These are phyloP conservation scores for Euborellia annulipes DNA, from an alignment of 1,140 invertebrate species.

Conservation along the genomic window DNA sequence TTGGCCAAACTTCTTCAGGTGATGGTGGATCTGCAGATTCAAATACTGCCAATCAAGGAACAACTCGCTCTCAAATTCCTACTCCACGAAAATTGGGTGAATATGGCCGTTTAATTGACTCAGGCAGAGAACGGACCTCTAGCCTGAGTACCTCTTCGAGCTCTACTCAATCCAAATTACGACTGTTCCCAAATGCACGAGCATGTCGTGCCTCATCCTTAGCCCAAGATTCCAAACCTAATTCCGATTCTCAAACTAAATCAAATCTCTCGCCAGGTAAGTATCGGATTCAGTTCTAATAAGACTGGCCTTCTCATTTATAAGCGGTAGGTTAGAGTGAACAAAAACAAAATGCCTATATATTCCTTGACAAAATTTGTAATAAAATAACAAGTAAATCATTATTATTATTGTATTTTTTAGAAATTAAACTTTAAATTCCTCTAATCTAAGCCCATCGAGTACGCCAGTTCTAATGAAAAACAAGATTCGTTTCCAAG, in stretches of 20 bases:
- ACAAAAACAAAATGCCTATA: too few relatives aligned
- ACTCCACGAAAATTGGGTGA: slow-evolving; percentile 36
- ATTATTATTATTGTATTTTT: too few relatives aligned
- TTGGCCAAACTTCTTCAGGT: too few relatives aligned
- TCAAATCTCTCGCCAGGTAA: slow-evolving; percentile 23
- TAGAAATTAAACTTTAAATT: too few relatives aligned
- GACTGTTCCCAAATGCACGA: slow-evolving; percentile 29
- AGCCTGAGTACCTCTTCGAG: slow-evolving; percentile 25
- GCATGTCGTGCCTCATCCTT: slow-evolving; percentile 35
- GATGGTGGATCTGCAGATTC: neutral
- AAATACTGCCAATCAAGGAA: slow-evolving; percentile 27
- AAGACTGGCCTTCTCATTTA: too few relatives aligned
- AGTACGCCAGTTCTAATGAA: too few relatives aligned
- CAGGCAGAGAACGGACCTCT: slow-evolving; percentile 25
- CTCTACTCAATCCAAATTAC: slow-evolving; percentile 38
- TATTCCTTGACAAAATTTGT: too few relatives aligned
- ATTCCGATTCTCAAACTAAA: slow-evolving; percentile 17
- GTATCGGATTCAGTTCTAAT: slow-evolving; percentile 53
- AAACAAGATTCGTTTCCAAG: too few relatives aligned
- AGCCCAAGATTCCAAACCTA: slow-evolving; percentile 35
- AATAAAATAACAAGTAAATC: too few relatives aligned
- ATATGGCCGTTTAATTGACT: slow-evolving; percentile 38
- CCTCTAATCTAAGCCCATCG: too few relatives aligned
- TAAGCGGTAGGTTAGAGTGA: too few relatives aligned
- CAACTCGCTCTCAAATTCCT: slow-evolving; percentile 44